A percentile compares a stretch with the other conserved stretches of the same genome.
Conservation (phyloP, 1,140 invertebrate genomes). For the Anastrepha obliqua region DNA sequence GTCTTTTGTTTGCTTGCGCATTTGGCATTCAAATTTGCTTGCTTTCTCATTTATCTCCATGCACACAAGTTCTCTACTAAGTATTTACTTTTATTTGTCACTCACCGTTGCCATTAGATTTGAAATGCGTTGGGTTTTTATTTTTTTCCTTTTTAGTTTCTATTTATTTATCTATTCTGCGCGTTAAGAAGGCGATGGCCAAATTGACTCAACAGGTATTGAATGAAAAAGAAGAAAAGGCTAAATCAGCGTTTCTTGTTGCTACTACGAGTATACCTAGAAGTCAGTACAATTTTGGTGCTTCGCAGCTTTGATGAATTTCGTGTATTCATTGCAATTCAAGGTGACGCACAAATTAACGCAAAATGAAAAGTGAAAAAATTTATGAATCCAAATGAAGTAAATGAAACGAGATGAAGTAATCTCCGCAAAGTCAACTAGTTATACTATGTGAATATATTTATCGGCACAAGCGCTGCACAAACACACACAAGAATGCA, state of each 20-base stretch:
- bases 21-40: slow-evolving; percentile 37
- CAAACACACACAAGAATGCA: neutral
- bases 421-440: slow-evolving; percentile 19
- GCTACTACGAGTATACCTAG: neutral
- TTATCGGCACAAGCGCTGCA: neutral
- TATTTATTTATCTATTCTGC: neutral
- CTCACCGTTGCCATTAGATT: neutral
- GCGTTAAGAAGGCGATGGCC: neutral
- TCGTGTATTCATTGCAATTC: slow-evolving; percentile 15
- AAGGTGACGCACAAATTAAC: slow-evolving; percentile 50
- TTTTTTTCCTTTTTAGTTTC: neutral
- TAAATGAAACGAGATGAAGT: slow-evolving; percentile 7
- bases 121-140: neutral
- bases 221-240: neutral
- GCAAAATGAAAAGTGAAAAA: slow-evolving; percentile 32
- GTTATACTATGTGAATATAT: neutral
- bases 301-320: neutral
- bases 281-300: neutral
- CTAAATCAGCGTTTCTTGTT: neutral
- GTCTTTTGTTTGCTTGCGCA: slow-evolving; percentile 32
- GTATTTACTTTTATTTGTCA: slow-evolving; percentile 17
- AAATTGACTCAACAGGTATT: neutral
- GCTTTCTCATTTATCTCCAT: neutral
- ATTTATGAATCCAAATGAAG: neutral
- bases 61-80: neutral